phyloP scores from a whole-genome alignment of 2,113 vertebrate species.

The Irena cyanogastra region DNA sequence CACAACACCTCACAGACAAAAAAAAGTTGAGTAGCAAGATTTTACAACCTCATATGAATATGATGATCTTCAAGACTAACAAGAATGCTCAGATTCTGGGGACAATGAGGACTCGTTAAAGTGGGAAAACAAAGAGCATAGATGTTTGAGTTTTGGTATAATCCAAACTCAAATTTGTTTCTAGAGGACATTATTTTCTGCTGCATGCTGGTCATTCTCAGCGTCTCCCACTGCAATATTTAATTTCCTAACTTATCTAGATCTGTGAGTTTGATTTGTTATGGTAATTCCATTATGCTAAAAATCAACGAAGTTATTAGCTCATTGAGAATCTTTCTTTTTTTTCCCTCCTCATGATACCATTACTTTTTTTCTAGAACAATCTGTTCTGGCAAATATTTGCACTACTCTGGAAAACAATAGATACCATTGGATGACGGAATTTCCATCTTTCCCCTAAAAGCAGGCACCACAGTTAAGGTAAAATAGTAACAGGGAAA shows the following conservation, averaged over 20 bases:
- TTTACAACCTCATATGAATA: background rate
- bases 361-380: background rate
- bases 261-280: background rate
- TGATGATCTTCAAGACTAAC: background rate
- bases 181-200: background rate
- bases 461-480: background rate
- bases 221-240: background rate
- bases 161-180: background rate
- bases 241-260: background rate
- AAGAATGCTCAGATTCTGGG: background rate
- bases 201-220: background rate
- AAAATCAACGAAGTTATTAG: background rate
- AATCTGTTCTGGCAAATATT: background rate
- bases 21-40: background rate
- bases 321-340: background rate
- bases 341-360: background rate
- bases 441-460: background rate
- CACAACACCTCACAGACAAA: background rate
- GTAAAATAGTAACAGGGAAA: background rate
- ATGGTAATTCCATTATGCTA: background rate
- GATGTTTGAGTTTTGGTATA: background rate
- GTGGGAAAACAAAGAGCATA: background rate
- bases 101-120: background rate
- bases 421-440: background rate
- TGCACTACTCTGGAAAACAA: background rate